Evolutionary conservation across 2,113 vertebrate genomes (phyloP), one percentile per base, ranked within the genome.

Genomic region (Cairina moschata): DNA sequence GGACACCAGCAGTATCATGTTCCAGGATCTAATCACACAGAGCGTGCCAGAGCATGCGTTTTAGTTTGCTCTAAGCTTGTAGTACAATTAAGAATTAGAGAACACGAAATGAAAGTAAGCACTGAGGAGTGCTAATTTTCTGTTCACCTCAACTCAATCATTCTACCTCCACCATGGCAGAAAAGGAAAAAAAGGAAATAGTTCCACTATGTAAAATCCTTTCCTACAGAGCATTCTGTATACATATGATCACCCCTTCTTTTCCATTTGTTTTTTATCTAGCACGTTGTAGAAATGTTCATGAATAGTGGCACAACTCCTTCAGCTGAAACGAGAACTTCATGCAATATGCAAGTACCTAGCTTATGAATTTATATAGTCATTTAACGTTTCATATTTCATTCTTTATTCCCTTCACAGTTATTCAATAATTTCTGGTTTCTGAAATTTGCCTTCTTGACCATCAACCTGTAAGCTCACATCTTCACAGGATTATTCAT

Each of bases 11-110:
- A 60, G 29, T 23, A 83, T n/a, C 6, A 0, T 63, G 72, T 62
- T 63, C 31, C 71, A 76, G 66, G 23, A 83, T 25, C 29, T 54
- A 72, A 73, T 32, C 58, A 95, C 58, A 32, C 3, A 34, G 25
- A 34, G 22, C 23, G 26, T 0, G 0, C 46, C n/a, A 82, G 17
- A 60, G 25, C 28, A 20, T 2, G n/a, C 11, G 13, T 4, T 59
- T 23, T 2, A 68, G 46, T 13, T 67, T 34, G 60, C 18, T 66
- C 40, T 66, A 32, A 86, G 72, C 28, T 32, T 52, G 56, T 26
- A 72, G 56, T 25, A 60, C 74, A 76, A 14, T 52, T 63, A 72
- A 75, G 50, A 81, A 11, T 2, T 31, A 62, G 7, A 3, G 16
- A 11, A 83, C 3, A 2, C 9, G 6, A 93, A 60, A 90, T 5